These are phyloP conservation scores for Brachyhypopomus occidentalis DNA, from an alignment of 2,113 vertebrate species.

Conservation along the genomic window DNA sequence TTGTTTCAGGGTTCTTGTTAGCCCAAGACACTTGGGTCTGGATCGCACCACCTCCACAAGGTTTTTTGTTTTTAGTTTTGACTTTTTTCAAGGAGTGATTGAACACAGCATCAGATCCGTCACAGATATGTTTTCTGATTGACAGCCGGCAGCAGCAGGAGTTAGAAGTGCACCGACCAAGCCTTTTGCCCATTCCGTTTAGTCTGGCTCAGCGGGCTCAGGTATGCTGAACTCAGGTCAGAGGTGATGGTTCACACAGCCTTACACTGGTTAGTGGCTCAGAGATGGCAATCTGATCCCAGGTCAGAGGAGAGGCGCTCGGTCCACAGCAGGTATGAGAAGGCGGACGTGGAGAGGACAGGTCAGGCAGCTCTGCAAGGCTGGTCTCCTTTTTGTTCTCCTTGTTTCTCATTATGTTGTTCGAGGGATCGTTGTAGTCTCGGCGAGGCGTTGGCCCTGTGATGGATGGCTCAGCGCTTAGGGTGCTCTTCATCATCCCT, in stretches of 20 bases:
- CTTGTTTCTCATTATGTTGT: background rate
- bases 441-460: conserved; percentile 9
- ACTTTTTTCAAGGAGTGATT: too few relatives aligned
- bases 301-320: background rate
- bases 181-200: too few relatives aligned
- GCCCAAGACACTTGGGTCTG: background rate
- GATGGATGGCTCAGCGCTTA: conserved; percentile 28
- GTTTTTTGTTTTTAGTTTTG: too few relatives aligned
- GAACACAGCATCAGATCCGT: too few relatives aligned
- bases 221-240: too few relatives aligned
- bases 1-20: background rate
- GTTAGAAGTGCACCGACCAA: too few relatives aligned
- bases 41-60: background rate
- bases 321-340: background rate
- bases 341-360: background rate
- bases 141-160: too few relatives aligned
- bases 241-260: too few relatives aligned
- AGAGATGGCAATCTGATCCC: background rate
- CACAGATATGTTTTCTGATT: too few relatives aligned
- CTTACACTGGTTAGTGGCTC: too few relatives aligned
- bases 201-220: too few relatives aligned
- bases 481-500: conserved; percentile 34
- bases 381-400: background rate
- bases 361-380: background rate
- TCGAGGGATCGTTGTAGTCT: background rate